These are phyloP conservation scores for Platycheirus rosarum DNA, from an alignment of 2,888 invertebrate species.

Conservation along the genomic window DNA sequence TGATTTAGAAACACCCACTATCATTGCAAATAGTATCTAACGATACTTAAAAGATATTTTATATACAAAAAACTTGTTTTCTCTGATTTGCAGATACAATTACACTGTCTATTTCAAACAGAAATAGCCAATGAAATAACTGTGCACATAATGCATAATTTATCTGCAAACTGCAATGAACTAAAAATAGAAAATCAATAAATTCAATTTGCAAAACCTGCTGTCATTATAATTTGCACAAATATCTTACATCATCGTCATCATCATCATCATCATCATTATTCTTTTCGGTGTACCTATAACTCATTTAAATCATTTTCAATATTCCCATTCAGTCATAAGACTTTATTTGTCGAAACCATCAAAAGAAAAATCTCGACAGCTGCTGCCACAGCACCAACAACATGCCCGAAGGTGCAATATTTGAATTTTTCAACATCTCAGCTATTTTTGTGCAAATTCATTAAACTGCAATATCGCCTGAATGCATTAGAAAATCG, in stretches of 20 bases:
- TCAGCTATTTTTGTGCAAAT: constrained; percentile 48
- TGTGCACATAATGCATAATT: no score
- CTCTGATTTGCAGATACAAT: no score
- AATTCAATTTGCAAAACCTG: constrained; percentile 34
- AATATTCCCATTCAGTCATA: constrained; percentile 25
- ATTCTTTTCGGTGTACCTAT: not conserved
- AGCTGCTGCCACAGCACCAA: constrained; percentile 50
- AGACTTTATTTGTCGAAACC: constrained; percentile 18
- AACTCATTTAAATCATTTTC: constrained; percentile 3
- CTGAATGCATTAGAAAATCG: constrained; percentile 28
- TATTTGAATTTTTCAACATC: constrained; percentile 47
- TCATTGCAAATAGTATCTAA: no score
- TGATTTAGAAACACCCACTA: no score
- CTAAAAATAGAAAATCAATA: constrained; percentile 44
- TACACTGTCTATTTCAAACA: no score
- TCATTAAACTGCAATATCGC: constrained; percentile 33
- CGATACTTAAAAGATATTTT: no score
- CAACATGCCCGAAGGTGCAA: constrained; percentile 34
- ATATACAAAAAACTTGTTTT: no score
- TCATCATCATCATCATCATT: not conserved
- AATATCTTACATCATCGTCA: constrained; percentile 31
- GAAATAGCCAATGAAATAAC: no score
- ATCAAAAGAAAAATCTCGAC: constrained; percentile 45
- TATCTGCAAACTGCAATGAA: no score
- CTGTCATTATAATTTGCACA: constrained; percentile 25